phyloP scores from a whole-genome alignment of 2,797 vertebrate genomes.

The Cyclopterus lumpus region DNA sequence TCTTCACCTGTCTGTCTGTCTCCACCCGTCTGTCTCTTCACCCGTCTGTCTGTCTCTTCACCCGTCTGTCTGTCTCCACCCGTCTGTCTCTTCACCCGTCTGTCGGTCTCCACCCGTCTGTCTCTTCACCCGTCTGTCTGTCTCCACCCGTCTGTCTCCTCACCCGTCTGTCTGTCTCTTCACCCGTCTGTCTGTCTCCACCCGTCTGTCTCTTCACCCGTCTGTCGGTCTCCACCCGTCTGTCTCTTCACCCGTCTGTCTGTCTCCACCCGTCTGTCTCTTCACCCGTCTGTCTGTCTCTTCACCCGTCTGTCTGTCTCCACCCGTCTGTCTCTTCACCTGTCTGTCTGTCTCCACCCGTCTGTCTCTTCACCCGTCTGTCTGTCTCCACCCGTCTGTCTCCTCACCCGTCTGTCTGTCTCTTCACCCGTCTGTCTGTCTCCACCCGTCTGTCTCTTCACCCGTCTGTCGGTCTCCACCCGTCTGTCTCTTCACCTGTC shows the following conservation, averaged over 20 bases:
- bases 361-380: too few species aligned
- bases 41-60: constrained; percentile 46
- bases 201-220: constrained; percentile 43
- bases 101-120: too few species aligned
- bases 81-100: constrained; percentile 43
- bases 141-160: too few species aligned
- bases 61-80: constrained; percentile 49
- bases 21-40: too few species aligned
- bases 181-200: constrained; percentile 48
- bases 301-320: constrained; percentile 48
- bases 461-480: too few species aligned
- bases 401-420: constrained; percentile 45
- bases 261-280: constrained; percentile 40
- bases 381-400: constrained; percentile 41
- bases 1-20: too few species aligned
- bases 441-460: too few species aligned
- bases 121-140: too few species aligned
- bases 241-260: too few species aligned
- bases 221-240: too few species aligned
- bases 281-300: constrained; percentile 46
- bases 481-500: too few species aligned
- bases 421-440: constrained; percentile 48
- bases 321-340: constrained; percentile 41
- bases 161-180: constrained; percentile 46
- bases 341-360: too few species aligned